Evolutionary conservation across 2,888 invertebrate genomes (phyloP), one percentile per base, ranked within the genome.

Genomic region (Acronicta psi): DNA sequence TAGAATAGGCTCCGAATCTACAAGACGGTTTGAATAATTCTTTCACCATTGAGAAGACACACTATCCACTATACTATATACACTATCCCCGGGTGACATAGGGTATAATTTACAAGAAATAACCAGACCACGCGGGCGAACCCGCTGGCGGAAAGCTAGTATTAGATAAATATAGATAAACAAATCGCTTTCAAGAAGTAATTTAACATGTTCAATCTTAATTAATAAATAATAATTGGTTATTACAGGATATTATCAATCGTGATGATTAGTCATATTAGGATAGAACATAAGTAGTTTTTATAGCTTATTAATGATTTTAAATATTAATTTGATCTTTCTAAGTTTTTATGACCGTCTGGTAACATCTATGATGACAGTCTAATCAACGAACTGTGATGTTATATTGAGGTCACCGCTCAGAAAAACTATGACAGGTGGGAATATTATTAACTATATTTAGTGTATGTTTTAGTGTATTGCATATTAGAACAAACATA

Each of bases 301-400:
- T 23, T 41, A 37, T 25, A n/a, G 5, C 23, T 45, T n/a, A 37
- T 31, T 18, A 50, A 45, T 50, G 5, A 41, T 34, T 37, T 18
- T 10, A 13, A n/a, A 46, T 51, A 46, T 46, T 42, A 14, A 40
- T 59, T n/a, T 34, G 34, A 59, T 51, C 6, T 29, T 43, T n/a
- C 3, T 38, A 18, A 51, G 36, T 40, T 50, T 62, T 59, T 59
- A 59, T 18, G 42, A 51, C n/a, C 16, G 7, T 41, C 37, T 46
- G 43, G 29, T 43, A 42, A 29, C 20, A 62, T 42, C 20, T 10
- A 34, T 6, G 34, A 34, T 65, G 59, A 65, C 42, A 59, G 38
- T 29, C 14, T 46, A 11, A 59, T 59, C 25, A 29, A 1, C 1
- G n/a, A 45, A 37, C 11, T 38, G 16, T 37, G 45, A 38, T 14